Base-by-base conservation (phyloP, 2,113 vertebrate species). In the Opisthocomus hoazin region DNA sequence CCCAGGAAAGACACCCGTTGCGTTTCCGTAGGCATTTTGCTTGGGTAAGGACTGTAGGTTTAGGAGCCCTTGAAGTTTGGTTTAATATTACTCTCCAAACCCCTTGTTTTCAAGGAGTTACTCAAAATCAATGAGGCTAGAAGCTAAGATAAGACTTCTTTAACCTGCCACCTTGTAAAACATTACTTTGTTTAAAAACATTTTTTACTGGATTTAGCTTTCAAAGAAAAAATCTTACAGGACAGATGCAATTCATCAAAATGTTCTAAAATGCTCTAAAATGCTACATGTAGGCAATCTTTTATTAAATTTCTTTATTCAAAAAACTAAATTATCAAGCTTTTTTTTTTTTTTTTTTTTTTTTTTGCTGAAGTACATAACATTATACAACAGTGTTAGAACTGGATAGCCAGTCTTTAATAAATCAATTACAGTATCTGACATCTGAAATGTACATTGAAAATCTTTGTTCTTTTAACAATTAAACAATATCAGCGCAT, bases 381-480 rank as follows among this genome's bases (percentile, higher is more conserved):
- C 97, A 97, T 98, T 98, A 98, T 97, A 98, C 97, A 98, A 97
- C 95, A 96, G 68, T 98, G 93, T 97, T 96, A 98, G 90, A 98
- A 98, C 98, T 98, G 98, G 97, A 97, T 96, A 97, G 50, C 97
- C 98, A 98, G 98, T 98, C 96, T 98, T 98, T 98, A 98, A 98
- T 98, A 98, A 98, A 97, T 98, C 97, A 97, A 61, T 97, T 98
- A 97, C 97, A 98, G 96, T 98, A 97, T 97, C 95, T 97, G 98
- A 98, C 98, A 98, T 98, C 95, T 98, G 95, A 98, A 98, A 98
- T 97, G 97, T 97, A 98, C 98, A 98, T 96, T 97, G 97, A 98
- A 97, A 97, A 94, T 97, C 93, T 97, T 94, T 97, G 96, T 97
- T 97, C 93, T 95, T 95, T 91, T 95, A 97, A 98, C 95, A 98